phyloP scores from a whole-genome alignment of 1,140 invertebrate genomes.

The Brachionus plicatilis region DNA sequence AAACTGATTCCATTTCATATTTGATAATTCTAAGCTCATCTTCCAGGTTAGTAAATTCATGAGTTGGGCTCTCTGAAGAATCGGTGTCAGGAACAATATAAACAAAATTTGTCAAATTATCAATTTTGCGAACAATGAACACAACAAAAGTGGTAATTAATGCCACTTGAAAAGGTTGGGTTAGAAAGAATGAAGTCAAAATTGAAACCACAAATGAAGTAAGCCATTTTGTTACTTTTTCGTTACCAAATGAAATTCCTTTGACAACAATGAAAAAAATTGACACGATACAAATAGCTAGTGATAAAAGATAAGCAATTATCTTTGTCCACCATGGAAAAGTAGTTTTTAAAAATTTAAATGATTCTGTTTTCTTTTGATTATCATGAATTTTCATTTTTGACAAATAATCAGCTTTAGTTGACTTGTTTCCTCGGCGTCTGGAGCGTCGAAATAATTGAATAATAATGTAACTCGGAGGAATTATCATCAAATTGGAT shows the following conservation, averaged over 20 bases:
- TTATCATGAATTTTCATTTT: slow-evolving; percentile 40
- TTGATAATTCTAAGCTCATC: background rate
- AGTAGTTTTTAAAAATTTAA: slow-evolving; percentile 41
- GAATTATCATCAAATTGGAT: background rate
- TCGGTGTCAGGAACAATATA: background rate
- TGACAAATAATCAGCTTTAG: background rate
- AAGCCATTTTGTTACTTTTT: slow-evolving; percentile 61
- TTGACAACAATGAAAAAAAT: slow-evolving; percentile 59
- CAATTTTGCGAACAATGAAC: background rate
- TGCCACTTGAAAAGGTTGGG: slow-evolving; percentile 60
- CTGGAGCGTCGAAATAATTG: slow-evolving; percentile 28
- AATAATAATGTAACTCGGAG: background rate
- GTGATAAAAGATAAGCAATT: slow-evolving; percentile 58
- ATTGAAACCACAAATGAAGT: slow-evolving; percentile 60
- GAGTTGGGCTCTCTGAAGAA: background rate
- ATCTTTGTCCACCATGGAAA: slow-evolving; percentile 59
- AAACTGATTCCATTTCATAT: background rate
- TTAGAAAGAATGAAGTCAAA: slow-evolving; percentile 59
- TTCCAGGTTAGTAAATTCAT: background rate
- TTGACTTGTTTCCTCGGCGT: background rate
- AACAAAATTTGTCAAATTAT: slow-evolving; percentile 12
- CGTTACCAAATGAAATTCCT: slow-evolving; percentile 60
- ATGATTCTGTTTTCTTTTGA: slow-evolving; percentile 8
- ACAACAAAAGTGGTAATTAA: slow-evolving; percentile 58
- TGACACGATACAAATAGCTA: slow-evolving; percentile 53